phyloP scores from a whole-genome alignment of 2,888 invertebrate genomes.

The Zygothrica quintamaculata region DNA sequence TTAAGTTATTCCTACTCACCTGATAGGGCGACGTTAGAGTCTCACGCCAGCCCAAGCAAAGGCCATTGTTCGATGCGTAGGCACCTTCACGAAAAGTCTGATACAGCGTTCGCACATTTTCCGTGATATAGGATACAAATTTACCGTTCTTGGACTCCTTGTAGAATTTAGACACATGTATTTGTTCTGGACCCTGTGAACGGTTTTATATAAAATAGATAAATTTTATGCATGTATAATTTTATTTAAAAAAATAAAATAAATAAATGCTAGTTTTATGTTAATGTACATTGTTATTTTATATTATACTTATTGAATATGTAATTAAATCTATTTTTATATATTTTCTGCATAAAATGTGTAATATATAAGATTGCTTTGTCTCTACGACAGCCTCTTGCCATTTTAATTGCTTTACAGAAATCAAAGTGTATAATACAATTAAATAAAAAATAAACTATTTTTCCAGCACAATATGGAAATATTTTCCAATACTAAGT shows the following conservation, averaged over 20 bases:
- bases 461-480: too few species aligned
- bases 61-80: slow-evolving; percentile 96
- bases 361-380: too few species aligned
- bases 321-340: too few species aligned
- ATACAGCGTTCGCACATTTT: slow-evolving; percentile 94
- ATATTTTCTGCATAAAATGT: too few species aligned
- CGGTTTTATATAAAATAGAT: slow-evolving; percentile 67
- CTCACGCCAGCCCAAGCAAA: slow-evolving; percentile 96
- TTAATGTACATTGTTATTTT: not conserved
- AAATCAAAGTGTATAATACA: too few species aligned
- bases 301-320: too few species aligned
- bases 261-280: too few species aligned
- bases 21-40: slow-evolving; percentile 92
- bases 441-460: too few species aligned
- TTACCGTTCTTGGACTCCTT: slow-evolving; percentile 95
- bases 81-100: slow-evolving; percentile 96
- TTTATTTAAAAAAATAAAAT: not conserved
- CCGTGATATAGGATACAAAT: slow-evolving; percentile 92
- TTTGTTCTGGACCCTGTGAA: slow-evolving; percentile 93
- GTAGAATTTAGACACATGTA: slow-evolving; percentile 95
- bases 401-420: too few species aligned
- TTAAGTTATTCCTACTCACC: slow-evolving; percentile 72
- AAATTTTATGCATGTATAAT: slow-evolving; percentile 64
- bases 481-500: too few species aligned
- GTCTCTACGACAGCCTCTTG: too few species aligned